Percentiles rank a stretch among this genome's conserved stretches.
Evolutionary conservation across 2,797 vertebrate genomes (phyloP).

Genomic region (Macropus fuliginosus): DNA sequence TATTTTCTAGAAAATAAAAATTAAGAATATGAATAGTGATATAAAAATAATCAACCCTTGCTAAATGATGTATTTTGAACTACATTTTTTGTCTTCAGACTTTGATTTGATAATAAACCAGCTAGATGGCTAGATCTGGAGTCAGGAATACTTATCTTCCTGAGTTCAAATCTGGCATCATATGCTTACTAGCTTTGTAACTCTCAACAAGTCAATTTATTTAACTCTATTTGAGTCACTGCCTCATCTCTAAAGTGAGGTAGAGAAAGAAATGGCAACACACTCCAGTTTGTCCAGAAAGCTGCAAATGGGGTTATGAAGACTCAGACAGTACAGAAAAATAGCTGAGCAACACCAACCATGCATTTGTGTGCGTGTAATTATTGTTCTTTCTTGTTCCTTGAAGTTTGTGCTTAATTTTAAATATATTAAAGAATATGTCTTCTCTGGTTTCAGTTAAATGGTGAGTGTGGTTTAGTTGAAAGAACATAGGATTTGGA

Average conservation of each 20-base stretch:
- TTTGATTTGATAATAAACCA: background rate
- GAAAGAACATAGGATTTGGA: background rate
- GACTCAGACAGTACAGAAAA: background rate
- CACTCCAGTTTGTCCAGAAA: background rate
- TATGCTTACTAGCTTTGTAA: background rate
- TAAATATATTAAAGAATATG: constrained; percentile 35
- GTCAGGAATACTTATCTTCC: background rate
- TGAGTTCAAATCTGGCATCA: background rate
- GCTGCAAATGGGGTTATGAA: background rate
- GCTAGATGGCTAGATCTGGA: background rate
- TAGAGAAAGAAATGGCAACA: background rate
- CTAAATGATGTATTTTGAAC: background rate
- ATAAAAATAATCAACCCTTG: background rate
- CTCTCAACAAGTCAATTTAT: background rate
- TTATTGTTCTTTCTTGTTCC: background rate
- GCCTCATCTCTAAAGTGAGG: background rate
- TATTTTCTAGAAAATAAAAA: constrained; percentile 39
- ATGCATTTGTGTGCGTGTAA: too few relatives aligned
- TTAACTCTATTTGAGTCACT: background rate
- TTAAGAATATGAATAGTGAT: background rate
- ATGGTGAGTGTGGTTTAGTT: background rate
- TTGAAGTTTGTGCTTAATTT: constrained; percentile 19
- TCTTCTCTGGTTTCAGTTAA: background rate
- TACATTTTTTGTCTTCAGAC: background rate
- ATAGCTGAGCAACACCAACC: background rate